phyloP scores from a whole-genome alignment of 2,888 invertebrate genomes.

The Kryphioiulus occultus region DNA sequence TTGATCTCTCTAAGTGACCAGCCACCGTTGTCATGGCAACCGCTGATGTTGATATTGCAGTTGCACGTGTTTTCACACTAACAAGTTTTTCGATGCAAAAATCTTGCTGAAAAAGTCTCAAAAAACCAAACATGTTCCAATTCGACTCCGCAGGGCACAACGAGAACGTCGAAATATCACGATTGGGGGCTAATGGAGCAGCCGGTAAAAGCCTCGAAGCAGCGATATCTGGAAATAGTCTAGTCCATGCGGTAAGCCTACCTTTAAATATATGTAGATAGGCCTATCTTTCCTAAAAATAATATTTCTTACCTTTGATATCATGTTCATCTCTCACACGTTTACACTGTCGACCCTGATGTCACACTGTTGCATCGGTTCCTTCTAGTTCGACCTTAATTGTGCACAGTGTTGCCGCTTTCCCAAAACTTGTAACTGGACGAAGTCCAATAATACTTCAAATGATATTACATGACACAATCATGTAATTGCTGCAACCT shows the following conservation, averaged over 20 bases:
- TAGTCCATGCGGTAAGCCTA: background rate
- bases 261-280: background rate
- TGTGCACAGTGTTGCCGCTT: too few relatives aligned
- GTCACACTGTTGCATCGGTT: too few relatives aligned
- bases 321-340: too few relatives aligned
- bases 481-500: too few relatives aligned
- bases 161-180: background rate
- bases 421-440: too few relatives aligned
- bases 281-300: too few relatives aligned
- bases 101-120: background rate
- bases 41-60: background rate
- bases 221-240: background rate
- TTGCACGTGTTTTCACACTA: background rate
- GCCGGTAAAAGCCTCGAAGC: background rate
- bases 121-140: background rate
- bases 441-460: too few relatives aligned
- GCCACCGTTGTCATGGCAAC: background rate
- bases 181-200: background rate
- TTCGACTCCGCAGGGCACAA: background rate
- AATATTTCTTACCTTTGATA: background rate
- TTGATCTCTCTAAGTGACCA: too few relatives aligned
- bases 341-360: too few relatives aligned
- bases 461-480: too few relatives aligned
- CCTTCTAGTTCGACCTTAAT: too few relatives aligned
- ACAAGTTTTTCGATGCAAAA: background rate